A percentile compares a stretch with the other conserved stretches of the same genome.
Evolutionary conservation across 92 coral and sea anemone genomes (phyloP).

Genomic region (Bergia puertoricense): DNA sequence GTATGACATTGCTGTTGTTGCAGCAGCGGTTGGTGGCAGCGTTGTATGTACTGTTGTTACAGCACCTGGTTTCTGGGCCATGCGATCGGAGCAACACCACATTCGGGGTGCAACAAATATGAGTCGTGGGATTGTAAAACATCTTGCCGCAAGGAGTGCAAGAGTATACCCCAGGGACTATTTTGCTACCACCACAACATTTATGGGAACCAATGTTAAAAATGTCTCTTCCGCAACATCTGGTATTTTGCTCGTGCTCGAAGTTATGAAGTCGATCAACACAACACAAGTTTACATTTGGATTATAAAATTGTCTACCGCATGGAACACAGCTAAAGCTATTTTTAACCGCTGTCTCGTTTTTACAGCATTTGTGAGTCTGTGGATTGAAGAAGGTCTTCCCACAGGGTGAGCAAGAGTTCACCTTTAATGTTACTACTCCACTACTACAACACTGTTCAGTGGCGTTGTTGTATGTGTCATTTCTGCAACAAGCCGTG

Average conservation of each 20-base stretch:
- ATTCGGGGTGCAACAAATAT: conserved; percentile 15
- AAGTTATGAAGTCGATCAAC: not conserved
- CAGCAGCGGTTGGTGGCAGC: conserved; percentile 6
- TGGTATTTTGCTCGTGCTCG: not conserved
- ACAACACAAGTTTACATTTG: not conserved
- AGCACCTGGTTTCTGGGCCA: not conserved
- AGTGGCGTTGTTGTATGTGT: not conserved
- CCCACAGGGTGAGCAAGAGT: conserved; percentile 1
- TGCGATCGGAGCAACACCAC: not conserved
- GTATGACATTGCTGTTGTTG: not conserved
- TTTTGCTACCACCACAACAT: not conserved
- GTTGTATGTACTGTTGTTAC: conserved; percentile 24
- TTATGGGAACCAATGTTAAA: not conserved
- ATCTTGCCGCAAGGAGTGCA: conserved; percentile 17
- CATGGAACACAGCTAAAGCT: not conserved
- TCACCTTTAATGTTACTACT: not conserved
- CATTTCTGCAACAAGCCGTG: conserved; percentile 8
- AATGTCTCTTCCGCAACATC: conserved; percentile 21
- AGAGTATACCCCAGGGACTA: not conserved
- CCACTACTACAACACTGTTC: not conserved
- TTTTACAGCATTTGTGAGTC: not conserved
- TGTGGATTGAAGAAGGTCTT: not conserved
- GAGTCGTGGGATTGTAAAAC: conserved; percentile 10
- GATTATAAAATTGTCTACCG: not conserved
- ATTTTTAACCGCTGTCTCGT: not conserved